Base-by-base conservation (phyloP, 2,888 invertebrate genomes). In the Habrosyne pyritoides region DNA sequence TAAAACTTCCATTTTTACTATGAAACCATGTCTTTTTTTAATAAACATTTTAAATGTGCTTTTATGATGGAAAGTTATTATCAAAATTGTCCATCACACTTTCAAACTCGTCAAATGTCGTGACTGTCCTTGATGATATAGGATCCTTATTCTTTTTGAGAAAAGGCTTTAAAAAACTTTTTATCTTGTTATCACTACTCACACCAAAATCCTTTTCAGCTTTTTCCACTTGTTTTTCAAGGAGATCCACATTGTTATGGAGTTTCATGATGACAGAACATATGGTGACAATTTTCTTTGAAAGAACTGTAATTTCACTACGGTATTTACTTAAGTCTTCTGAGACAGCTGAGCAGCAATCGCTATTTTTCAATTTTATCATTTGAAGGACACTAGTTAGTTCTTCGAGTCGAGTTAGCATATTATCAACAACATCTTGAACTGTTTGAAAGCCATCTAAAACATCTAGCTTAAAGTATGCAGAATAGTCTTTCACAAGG, bases 331-430 rank as follows among this genome's bases (percentile, higher is more conserved):
- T 82, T 21, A 94, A 93, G 69, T 94, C 93, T 61, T 93, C 90
- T 21, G 94, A 84, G 22, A 94, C 87, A 70, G 93, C 71, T 55
- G 69, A 60, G 65, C 88, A 73, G 73, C 92, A 89, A 66, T 93
- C 87, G 70, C 83, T 77, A 70, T 93, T 87, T 77, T 91, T 91
- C 61, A 82, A 62, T 68, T 91, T 86, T 60, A 95, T 93, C 80
- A 94, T 93, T 61, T 94, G 91, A 30, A 95, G 75, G 49, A 95
- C 91, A 64, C 94, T 94, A 63, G 94, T 93, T 61, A 95, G 90
- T 77, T 95, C 95, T 79, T 95, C 95, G 22, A 95, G 84, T 59
- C 95, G 88, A 0, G 94, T 94, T 52, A 95, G 77, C 94, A 95
- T 95, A 71, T 95, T 95, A 65, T 95, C 95, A 47, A 95, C 93